phyloP scores from a whole-genome alignment of 1,140 invertebrate genomes.

The Lepidurus packardi region DNA sequence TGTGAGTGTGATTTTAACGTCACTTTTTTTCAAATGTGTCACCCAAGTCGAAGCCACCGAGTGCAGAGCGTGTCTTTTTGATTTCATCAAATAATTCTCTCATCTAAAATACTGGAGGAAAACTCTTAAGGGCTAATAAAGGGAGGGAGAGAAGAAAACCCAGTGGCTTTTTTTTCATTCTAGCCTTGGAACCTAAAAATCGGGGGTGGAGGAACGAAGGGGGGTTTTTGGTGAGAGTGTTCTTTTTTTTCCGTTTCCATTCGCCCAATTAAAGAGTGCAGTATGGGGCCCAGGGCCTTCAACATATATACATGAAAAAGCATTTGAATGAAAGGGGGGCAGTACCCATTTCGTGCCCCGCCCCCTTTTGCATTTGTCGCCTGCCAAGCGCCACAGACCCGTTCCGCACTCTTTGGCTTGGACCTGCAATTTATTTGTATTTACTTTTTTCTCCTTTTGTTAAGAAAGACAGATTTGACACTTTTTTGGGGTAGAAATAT shows the following conservation, averaged over 20 bases:
- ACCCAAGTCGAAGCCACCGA: constrained; percentile 13
- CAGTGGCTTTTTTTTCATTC: background rate
- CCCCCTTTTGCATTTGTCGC: constrained; percentile 2
- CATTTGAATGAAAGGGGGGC: background rate
- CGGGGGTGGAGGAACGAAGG: background rate
- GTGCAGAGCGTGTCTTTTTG: constrained; percentile 8
- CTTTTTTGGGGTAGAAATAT: background rate
- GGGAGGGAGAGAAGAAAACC: background rate
- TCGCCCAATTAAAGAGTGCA: background rate
- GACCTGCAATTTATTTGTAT: background rate
- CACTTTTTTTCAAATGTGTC: background rate
- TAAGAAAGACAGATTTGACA: background rate
- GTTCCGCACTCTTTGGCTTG: constrained; percentile 20
- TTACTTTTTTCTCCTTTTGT: background rate
- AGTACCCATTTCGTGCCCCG: background rate
- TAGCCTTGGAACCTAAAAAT: background rate
- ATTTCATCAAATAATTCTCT: background rate
- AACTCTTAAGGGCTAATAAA: background rate
- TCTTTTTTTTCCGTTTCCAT: background rate
- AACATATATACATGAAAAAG: background rate
- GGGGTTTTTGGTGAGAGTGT: background rate
- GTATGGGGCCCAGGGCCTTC: constrained; percentile 9
- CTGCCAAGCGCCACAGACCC: constrained; percentile 12
- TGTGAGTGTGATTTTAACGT: background rate
- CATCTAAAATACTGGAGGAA: background rate